A percentile compares a stretch with the other conserved stretches of the same genome.
Conservation (phyloP, 2,797 vertebrate species). For the Huso huso region DNA sequence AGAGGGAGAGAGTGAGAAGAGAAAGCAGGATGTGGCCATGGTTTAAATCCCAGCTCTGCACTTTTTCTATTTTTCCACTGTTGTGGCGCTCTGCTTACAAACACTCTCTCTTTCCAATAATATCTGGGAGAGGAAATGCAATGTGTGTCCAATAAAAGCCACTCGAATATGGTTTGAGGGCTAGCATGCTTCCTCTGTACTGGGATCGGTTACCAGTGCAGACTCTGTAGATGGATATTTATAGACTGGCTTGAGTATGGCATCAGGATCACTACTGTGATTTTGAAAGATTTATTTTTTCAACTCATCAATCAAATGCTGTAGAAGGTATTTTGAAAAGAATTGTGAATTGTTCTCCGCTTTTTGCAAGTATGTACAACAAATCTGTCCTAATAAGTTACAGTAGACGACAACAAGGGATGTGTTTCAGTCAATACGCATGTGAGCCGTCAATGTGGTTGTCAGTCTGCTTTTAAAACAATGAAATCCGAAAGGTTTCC, state of each 20-base stretch:
- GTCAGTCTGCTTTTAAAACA: too few relatives aligned
- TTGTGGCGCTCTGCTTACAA: neutral
- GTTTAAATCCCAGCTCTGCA: neutral
- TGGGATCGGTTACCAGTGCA: neutral
- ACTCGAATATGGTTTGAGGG: neutral
- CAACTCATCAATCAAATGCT: too few relatives aligned
- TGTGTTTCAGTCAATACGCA: too few relatives aligned
- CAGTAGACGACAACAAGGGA: too few relatives aligned
- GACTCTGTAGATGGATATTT: neutral
- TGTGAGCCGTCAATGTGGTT: too few relatives aligned
- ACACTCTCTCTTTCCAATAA: neutral
- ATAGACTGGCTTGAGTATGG: neutral
- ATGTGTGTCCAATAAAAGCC: neutral
- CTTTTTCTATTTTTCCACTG: neutral
- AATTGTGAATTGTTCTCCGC: too few relatives aligned
- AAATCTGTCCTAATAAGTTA: too few relatives aligned
- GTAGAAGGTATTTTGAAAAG: too few relatives aligned
- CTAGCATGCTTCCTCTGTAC: neutral
- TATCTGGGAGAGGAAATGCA: neutral
- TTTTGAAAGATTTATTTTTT: too few relatives aligned
- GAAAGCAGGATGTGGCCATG: neutral
- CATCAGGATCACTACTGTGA: too few relatives aligned
- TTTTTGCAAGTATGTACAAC: too few relatives aligned
- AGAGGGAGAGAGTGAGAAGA: neutral
- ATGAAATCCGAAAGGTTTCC: too few relatives aligned